phyloP scores from a whole-genome alignment of 2,888 invertebrate genomes.

The Plebejus melissa region DNA sequence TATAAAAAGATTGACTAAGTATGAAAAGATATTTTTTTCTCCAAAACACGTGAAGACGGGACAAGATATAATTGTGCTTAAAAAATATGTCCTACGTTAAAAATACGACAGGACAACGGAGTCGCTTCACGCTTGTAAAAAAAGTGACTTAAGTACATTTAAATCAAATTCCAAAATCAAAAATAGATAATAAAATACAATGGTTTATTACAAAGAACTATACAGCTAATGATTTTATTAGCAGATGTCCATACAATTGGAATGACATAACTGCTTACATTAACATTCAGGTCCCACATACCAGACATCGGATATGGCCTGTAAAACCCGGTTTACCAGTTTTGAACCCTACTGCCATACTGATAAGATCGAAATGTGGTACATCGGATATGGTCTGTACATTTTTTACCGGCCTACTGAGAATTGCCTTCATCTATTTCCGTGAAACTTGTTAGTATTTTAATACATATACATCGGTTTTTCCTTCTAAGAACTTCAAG shows the following conservation, averaged over 20 bases:
- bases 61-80: neutral
- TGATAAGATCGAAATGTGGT: neutral
- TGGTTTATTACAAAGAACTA: neutral
- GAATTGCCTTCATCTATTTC: slow-evolving; percentile 37
- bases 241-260: slow-evolving; percentile 4
- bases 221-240: slow-evolving; percentile 18
- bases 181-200: neutral
- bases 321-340: neutral
- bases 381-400: slow-evolving; percentile 33
- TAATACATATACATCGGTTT: neutral
- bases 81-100: too few relatives aligned
- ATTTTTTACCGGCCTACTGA: slow-evolving; percentile 37
- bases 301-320: slow-evolving; percentile 31
- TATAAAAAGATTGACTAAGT: neutral
- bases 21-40: neutral
- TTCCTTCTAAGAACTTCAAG: neutral
- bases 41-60: neutral
- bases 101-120: too few relatives aligned
- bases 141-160: neutral
- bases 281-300: neutral
- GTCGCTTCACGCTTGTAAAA: neutral
- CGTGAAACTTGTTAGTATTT: slow-evolving; percentile 31
- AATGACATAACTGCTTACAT: slow-evolving; percentile 22
- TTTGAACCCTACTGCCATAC: neutral
- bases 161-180: neutral